phyloP scores from a whole-genome alignment of 2,888 invertebrate species.

The Calliphora vomitoria region DNA sequence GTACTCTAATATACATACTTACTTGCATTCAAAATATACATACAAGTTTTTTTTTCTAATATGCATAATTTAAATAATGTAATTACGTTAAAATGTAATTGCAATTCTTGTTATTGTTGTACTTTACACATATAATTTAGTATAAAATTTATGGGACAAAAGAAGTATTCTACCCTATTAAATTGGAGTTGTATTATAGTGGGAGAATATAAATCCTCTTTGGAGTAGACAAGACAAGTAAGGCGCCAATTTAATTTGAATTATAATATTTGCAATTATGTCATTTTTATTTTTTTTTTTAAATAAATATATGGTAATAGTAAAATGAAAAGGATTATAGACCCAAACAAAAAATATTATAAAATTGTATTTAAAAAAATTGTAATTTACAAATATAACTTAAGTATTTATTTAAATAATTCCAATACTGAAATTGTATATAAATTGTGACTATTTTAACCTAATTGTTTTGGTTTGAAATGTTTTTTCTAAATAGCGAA shows the following conservation, averaged over 20 bases:
- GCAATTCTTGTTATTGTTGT: slow-evolving; percentile 75
- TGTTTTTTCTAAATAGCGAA: too few relatives aligned
- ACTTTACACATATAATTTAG: slow-evolving; percentile 19
- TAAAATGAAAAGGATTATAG: neutral
- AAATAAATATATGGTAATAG: neutral
- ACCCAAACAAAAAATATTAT: neutral
- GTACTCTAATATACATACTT: neutral
- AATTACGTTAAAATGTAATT: slow-evolving; percentile 84
- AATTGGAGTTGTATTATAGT: neutral
- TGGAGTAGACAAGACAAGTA: slow-evolving; percentile 15
- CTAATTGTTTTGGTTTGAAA: too few relatives aligned
- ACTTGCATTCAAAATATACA: neutral
- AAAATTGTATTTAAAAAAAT: neutral
- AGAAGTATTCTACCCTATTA: neutral
- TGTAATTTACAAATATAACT: neutral
- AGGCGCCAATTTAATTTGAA: slow-evolving; percentile 53
- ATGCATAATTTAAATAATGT: slow-evolving; percentile 83
- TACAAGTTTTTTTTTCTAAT: slow-evolving; percentile 34
- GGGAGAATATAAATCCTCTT: slow-evolving; percentile 35
- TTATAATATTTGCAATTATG: slow-evolving; percentile 36
- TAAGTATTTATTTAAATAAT: neutral
- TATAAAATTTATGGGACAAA: neutral
- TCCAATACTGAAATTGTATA: neutral
- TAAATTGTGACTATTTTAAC: neutral
- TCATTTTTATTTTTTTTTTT: neutral